These are phyloP conservation scores for Listrodromus nycthemerus DNA, from an alignment of 2,888 invertebrate genomes.

Conservation along the genomic window DNA sequence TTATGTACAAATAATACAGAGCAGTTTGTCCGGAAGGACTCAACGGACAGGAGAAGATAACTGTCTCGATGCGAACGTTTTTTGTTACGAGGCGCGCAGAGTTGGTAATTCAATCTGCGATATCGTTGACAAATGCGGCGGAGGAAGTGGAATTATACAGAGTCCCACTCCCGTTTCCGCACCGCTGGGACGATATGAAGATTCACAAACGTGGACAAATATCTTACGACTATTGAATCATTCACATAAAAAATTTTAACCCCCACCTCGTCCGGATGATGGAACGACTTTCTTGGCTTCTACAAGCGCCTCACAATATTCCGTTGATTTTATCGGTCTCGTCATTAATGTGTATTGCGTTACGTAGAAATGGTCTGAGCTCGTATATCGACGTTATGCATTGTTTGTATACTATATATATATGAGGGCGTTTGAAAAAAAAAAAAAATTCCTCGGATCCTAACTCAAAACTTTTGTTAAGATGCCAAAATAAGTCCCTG, in stretches of 20 bases:
- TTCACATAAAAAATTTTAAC: neutral
- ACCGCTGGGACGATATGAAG: neutral
- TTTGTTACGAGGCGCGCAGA: neutral
- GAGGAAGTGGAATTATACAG: conserved; percentile 42
- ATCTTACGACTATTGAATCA: conserved; percentile 4
- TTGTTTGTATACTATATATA: neutral
- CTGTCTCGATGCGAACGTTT: neutral
- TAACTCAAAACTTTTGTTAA: too few species aligned
- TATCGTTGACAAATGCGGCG: neutral
- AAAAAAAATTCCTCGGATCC: too few species aligned
- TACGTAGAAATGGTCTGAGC: neutral
- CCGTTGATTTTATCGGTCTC: neutral
- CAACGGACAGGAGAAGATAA: neutral
- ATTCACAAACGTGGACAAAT: neutral
- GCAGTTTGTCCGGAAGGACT: neutral
- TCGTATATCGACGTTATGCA: neutral
- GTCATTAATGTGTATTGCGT: neutral
- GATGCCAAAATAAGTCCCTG: too few species aligned
- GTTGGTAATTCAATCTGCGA: conserved; percentile 9
- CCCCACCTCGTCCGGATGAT: neutral
- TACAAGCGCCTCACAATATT: conserved; percentile 5
- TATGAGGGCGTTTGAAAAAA: neutral
- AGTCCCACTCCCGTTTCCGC: conserved; percentile 2
- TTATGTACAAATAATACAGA: neutral
- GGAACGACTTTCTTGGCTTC: conserved; percentile 5